Conservation (phyloP, 2,113 vertebrate species). For the Nothocercus julius region DNA sequence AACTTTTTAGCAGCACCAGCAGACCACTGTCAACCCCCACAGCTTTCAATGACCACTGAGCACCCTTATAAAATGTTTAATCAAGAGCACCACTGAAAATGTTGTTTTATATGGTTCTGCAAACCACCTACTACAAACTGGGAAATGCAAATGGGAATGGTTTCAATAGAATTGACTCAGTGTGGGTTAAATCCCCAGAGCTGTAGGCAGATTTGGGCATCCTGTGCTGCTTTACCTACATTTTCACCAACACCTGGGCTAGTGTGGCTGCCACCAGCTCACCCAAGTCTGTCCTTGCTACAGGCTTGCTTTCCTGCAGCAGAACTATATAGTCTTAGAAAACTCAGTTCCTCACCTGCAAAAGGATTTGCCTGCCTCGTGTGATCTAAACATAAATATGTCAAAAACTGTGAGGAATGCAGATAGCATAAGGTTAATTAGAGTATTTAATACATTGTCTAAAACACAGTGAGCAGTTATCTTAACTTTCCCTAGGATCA, state of each 20-base stretch:
- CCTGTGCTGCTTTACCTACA: neutral
- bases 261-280: neutral
- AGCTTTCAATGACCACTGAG: constrained; percentile 46
- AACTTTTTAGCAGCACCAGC: constrained; percentile 60
- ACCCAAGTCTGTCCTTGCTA: neutral
- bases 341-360: neutral
- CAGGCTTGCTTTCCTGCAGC: neutral
- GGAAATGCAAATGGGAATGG: neutral
- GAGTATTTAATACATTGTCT: neutral
- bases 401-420: neutral
- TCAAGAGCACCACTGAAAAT: constrained; percentile 49
- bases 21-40: constrained; percentile 55
- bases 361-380: neutral
- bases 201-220: neutral
- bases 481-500: neutral
- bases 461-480: neutral
- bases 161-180: neutral
- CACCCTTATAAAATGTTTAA: constrained; percentile 38
- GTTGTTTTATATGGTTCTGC: constrained; percentile 28
- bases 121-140: constrained; percentile 1
- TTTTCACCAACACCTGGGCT: accelerated
- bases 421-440: neutral
- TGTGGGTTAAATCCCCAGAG: neutral
- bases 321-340: neutral
- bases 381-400: neutral